Evolutionary conservation across 2,888 invertebrate genomes (phyloP).

Genomic region (Machimus rusticus): DNA sequence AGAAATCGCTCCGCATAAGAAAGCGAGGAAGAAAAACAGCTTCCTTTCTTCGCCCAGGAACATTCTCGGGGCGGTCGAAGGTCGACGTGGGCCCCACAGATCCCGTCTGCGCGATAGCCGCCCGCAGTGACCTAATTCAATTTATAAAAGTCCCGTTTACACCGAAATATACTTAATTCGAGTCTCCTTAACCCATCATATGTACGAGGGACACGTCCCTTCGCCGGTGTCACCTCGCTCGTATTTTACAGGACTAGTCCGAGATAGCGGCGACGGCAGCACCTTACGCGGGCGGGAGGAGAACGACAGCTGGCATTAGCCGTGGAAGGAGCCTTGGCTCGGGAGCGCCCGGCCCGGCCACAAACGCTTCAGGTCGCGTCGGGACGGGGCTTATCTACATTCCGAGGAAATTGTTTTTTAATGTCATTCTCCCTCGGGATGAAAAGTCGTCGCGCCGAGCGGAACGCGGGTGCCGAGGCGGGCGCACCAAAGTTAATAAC

Average conservation of each 20-base stretch:
- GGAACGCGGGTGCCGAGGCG: background rate
- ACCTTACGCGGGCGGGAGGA: background rate
- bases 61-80: background rate
- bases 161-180: slow-evolving; percentile 46
- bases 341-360: background rate
- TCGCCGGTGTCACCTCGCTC: slow-evolving; percentile 34
- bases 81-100: background rate
- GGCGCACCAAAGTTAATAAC: slow-evolving; percentile 20
- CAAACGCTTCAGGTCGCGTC: slow-evolving; percentile 9
- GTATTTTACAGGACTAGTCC: slow-evolving; percentile 28
- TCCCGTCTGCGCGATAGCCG: background rate
- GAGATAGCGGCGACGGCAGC: slow-evolving; percentile 31
- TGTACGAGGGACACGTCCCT: slow-evolving; percentile 43
- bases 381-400: slow-evolving; percentile 43
- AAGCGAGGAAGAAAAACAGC: background rate
- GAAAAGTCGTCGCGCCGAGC: slow-evolving; percentile 29
- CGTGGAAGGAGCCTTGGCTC: background rate
- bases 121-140: slow-evolving; percentile 43
- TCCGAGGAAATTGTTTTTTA: slow-evolving; percentile 47
- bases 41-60: background rate
- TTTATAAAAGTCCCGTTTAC: slow-evolving; percentile 43
- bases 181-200: slow-evolving; percentile 44
- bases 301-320: background rate
- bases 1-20: background rate
- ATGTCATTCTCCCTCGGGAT: slow-evolving; percentile 45